Base-by-base conservation (phyloP, 2,113 vertebrate species). In the Entelurus aequoreus region DNA sequence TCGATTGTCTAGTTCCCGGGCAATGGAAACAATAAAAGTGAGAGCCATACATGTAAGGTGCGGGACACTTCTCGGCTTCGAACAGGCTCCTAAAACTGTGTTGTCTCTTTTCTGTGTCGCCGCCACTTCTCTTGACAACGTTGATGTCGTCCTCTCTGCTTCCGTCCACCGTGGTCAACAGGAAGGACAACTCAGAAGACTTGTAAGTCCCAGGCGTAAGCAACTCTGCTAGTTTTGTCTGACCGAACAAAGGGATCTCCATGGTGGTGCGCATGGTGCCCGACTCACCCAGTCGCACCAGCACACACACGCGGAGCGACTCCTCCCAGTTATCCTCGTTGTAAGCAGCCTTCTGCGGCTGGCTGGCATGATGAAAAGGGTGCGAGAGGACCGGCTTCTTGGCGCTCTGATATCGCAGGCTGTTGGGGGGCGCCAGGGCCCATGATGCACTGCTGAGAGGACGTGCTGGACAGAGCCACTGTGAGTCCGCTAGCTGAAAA, bases 81-180 rank as follows among this genome's bases (percentile, higher is more conserved):
- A 94, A 93, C 54, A 93, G 86, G 73, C 78, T 92, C 35, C 89
- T 69, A 71, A 95, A 90, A 13, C 90, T 91, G 4, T 87, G 79
- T 67, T 89, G 88, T 40, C 8, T 81, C 79, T 54, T 72, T 55
- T 52, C 62, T 14, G 6, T 48, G 69, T 81, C 52, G 4, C 4
- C 65, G 3, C 6, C 1, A 4, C 15, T 52, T n/a, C 16, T 54
- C 48, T 28, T 55, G 15, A 85, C 42, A 3, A 46, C 64, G 36
- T 52, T 87, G 62, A 92, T 91, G 66, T 91, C 90, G 3, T 94
- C 92, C 64, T 91, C 87, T 49, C 81, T 69, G 49, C 84, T 78
- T 42, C 88, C 91, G 0, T 90, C 90, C 53, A 92, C 89, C 0
- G 85, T 79, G 58, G 89, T 88, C 67, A 92, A 62, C 5, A 85